Conservation (phyloP, 2,797 vertebrate genomes). For the Etheostoma nigrum region DNA sequence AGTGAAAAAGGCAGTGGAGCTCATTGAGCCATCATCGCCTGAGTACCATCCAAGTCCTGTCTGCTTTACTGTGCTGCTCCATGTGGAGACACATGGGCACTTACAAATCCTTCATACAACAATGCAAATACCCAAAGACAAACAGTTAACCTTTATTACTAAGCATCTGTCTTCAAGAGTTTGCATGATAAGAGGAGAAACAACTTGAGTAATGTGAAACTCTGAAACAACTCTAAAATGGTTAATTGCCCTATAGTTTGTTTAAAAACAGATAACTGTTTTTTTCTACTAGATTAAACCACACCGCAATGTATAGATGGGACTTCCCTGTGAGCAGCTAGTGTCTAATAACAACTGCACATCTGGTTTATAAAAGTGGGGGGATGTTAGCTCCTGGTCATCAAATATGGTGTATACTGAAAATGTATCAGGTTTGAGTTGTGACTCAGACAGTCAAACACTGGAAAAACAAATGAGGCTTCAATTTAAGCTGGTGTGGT, state of each 20-base stretch:
- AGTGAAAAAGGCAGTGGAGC: conserved; percentile 41
- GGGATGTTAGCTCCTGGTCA: neutral
- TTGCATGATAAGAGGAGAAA: conserved; percentile 3
- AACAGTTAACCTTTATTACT: conserved; percentile 5
- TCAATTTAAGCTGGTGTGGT: conserved; percentile 6
- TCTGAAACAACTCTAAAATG: neutral
- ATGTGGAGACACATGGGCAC: conserved; percentile 4
- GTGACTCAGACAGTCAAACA: neutral
- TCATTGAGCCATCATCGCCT: conserved; percentile 48
- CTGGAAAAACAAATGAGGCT: conserved; percentile 16
- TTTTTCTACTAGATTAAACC: neutral
- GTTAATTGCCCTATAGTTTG: neutral
- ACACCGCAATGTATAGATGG: neutral
- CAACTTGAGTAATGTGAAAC: neutral
- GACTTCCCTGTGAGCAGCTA: neutral
- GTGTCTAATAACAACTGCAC: neutral
- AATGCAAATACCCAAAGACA: conserved; percentile 7
- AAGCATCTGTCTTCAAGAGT: conserved; percentile 20
- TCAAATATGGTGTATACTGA: conserved; percentile 1
- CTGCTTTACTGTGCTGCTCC: conserved; percentile 19
- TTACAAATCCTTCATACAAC: neutral
- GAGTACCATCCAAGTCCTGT: conserved; percentile 41
- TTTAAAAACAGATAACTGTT: neutral
- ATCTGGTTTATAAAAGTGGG: conserved; percentile 1
- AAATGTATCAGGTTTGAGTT: no score